phyloP scores from a whole-genome alignment of 2,888 invertebrate species.

The Hirtodrosophila alboralis region DNA sequence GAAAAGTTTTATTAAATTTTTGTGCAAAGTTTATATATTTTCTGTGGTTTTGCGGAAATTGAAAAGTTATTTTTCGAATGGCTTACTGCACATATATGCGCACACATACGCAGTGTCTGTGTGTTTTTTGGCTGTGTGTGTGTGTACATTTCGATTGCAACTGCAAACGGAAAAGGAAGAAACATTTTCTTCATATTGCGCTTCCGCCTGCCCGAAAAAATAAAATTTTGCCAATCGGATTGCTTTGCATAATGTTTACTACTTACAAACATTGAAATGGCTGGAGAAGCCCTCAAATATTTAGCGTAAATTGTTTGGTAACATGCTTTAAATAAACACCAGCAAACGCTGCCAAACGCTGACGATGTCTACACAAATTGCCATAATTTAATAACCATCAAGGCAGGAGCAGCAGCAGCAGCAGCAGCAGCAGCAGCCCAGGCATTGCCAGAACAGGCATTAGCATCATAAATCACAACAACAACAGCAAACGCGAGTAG shows the following conservation, averaged over 20 bases:
- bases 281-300: constrained; percentile 50
- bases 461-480: constrained; percentile 82
- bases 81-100: constrained; percentile 59
- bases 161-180: constrained; percentile 73
- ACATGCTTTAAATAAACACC: constrained; percentile 76
- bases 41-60: constrained; percentile 82
- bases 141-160: constrained; percentile 52
- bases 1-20: constrained; percentile 83
- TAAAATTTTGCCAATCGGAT: constrained; percentile 54
- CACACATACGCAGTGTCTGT: constrained; percentile 11
- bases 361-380: constrained; percentile 74
- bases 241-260: constrained; percentile 51
- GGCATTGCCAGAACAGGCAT: constrained; percentile 53
- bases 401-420: constrained; percentile 51
- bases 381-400: constrained; percentile 81
- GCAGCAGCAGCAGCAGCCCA: too few relatives aligned
- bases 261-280: not conserved
- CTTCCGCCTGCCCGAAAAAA: constrained; percentile 63
- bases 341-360: constrained; percentile 33
- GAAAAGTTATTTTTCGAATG: constrained; percentile 81
- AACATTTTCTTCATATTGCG: constrained; percentile 72
- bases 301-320: constrained; percentile 72
- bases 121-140: not conserved
- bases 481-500: constrained; percentile 45
- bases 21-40: constrained; percentile 80